phyloP scores from a whole-genome alignment of 1,140 invertebrate genomes.

The Cydia amplana region DNA sequence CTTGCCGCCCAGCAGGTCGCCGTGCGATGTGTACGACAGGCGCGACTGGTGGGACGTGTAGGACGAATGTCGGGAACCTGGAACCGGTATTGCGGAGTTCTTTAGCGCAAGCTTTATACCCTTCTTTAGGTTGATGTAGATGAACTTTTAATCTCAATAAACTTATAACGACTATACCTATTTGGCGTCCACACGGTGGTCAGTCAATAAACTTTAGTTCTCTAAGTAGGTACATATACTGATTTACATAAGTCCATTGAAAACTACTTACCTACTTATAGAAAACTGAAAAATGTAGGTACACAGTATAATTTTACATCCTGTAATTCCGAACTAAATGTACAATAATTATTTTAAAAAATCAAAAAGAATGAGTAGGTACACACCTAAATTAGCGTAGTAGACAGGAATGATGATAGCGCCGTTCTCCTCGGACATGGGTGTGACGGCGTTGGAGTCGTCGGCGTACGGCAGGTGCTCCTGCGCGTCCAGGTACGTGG shows the following conservation, averaged over 20 bases:
- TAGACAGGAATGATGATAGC: constrained; percentile 95
- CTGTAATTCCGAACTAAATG: no score
- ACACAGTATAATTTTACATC: no score
- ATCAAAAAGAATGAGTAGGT: not conserved
- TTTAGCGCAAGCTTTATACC: not conserved
- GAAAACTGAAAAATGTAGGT: no score
- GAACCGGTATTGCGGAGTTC: constrained; percentile 41
- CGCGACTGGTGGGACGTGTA: constrained; percentile 96
- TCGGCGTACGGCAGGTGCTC: constrained; percentile 98
- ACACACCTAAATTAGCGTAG: constrained; percentile 86
- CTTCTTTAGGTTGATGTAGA: not conserved
- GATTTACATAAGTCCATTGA: no score
- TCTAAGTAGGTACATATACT: no score
- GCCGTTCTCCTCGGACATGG: constrained; percentile 98
- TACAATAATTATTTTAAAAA: no score
- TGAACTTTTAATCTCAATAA: no score
- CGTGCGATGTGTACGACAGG: constrained; percentile 95
- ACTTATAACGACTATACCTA: no score
- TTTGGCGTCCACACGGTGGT: no score
- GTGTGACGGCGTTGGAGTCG: constrained; percentile 98
- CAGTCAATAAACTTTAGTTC: no score
- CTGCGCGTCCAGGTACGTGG: constrained; percentile 96
- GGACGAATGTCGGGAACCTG: constrained; percentile 93
- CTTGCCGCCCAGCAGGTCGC: constrained; percentile 88
- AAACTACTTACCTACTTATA: no score